phyloP scores from a whole-genome alignment of 2,888 invertebrate species.

The Chirona hameri region DNA sequence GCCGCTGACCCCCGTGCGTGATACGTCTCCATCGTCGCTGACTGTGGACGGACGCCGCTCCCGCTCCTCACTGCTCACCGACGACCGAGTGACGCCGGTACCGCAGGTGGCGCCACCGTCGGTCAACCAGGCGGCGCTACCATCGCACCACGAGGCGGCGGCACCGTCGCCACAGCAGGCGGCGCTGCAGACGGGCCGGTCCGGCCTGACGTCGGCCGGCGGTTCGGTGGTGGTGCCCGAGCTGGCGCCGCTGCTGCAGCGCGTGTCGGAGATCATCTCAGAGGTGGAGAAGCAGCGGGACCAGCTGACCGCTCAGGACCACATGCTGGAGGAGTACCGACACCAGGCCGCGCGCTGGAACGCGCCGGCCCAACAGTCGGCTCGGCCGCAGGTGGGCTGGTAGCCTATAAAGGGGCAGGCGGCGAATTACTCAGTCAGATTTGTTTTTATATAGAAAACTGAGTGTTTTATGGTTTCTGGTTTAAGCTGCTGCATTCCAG shows the following conservation, averaged over 20 bases:
- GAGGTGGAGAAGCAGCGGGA: neutral
- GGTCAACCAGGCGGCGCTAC: too few relatives aligned
- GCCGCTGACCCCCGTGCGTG: too few relatives aligned
- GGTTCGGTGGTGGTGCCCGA: neutral
- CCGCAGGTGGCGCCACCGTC: neutral
- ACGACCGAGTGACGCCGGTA: neutral
- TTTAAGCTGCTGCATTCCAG: too few relatives aligned
- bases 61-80: neutral
- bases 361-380: neutral
- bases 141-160: too few relatives aligned
- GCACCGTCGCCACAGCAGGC: neutral
- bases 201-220: neutral
- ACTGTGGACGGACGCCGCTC: neutral
- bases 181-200: neutral
- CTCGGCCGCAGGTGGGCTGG: neutral
- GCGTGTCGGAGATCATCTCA: neutral
- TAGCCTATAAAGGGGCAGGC: too few relatives aligned
- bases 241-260: neutral
- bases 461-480: too few relatives aligned
- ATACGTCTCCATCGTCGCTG: neutral
- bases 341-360: neutral
- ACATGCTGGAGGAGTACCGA: neutral
- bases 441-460: too few relatives aligned
- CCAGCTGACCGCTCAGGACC: neutral
- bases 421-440: too few relatives aligned